Base-by-base conservation (phyloP, 2,888 invertebrate species). In the Mesochorus sp. region DNA sequence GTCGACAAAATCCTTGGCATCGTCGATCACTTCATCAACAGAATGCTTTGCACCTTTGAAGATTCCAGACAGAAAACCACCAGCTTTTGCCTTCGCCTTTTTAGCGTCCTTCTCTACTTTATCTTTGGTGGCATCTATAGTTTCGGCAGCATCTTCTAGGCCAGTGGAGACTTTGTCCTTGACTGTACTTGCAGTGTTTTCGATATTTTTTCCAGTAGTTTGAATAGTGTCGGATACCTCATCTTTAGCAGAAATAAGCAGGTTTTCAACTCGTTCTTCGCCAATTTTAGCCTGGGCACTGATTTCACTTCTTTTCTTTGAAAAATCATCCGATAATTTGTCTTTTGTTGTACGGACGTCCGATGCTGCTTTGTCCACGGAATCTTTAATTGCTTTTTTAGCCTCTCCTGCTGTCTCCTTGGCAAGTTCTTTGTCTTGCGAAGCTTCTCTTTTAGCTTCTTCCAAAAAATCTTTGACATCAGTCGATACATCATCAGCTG, bases 1-100 rank as follows among this genome's bases (percentile, higher is more conserved):
- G 80, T 92, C 92, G 4, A 92, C 87, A 0, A 93, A 92, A 8
- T 92, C 92, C 91, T 86, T 91, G 0, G 81, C 81, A 1, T 86
- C 86, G 0, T 83, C 82, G 0, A 80, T 55, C 3, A 75, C 82
- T n/a, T 86, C 86, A 28, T 81, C 81, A 3, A 81, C 80, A 2
- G 81, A 53, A 42, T 82, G 79, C 55, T 85, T 84, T 0, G 73
- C 79, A 6, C 82, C 82, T 24, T 83, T 83, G 39, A 85, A 83
- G 6, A 85, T 81, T 3, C 82, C 84, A 0, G 87, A 84, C 1
- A 85, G 76, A 26, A 83, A 84, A 1, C 85, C 83, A 12, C 82
- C 80, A 1, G 80, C 51, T 37, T 85, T 85, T 14, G 82, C 85
- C 72, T 85, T 85, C 1, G 77, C 70, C 26, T 84, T 82, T 49